A percentile compares a stretch with the other conserved stretches of the same genome.
Conservation (phyloP, 1,140 invertebrate genomes). For the Penaeus japonicus region DNA sequence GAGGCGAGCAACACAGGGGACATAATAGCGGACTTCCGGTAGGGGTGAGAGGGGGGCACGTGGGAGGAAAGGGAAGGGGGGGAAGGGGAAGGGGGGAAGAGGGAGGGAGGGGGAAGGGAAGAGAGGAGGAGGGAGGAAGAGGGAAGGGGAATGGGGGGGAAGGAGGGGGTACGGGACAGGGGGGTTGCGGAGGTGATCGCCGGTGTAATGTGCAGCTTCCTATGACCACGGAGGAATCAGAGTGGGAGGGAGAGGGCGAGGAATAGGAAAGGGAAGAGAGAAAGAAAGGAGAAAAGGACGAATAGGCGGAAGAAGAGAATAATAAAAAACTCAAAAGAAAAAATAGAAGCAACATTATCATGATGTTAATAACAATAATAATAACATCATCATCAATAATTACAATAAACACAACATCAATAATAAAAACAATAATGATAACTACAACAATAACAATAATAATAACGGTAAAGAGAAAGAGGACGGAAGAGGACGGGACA, state of each 20-base stretch:
- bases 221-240: neutral
- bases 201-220: no score
- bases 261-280: neutral
- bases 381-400: no score
- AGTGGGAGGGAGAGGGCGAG: neutral
- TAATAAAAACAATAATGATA: no score
- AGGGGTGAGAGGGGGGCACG: neutral
- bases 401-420: no score
- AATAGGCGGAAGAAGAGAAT: neutral
- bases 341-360: neutral
- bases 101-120: neutral
- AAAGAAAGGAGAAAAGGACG: neutral
- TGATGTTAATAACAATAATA: no score
- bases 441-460: no score
- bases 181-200: no score
- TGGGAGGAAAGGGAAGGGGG: neutral
- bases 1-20: no score
- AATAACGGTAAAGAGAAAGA: no score
- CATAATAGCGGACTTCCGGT: neutral
- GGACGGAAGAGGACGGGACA: no score
- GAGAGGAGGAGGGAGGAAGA: neutral
- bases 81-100: neutral
- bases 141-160: neutral
- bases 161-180: no score
- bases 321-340: no score